Conservation (phyloP, 1,140 invertebrate species). For the Bombus sibiricus region DNA sequence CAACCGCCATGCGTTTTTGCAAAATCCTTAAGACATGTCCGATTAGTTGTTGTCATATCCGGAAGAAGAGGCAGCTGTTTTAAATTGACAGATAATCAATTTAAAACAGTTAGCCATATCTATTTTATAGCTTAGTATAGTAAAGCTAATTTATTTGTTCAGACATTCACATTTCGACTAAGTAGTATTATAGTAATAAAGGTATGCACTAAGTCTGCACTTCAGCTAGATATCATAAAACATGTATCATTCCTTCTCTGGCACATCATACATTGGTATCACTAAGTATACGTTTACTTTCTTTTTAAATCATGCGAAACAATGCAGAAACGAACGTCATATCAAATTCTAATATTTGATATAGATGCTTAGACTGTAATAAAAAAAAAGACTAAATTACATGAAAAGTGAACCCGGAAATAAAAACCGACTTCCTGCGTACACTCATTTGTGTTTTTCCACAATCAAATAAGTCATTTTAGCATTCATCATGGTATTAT, state of each 20-base stretch:
- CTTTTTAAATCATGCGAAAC: slow-evolving; percentile 79
- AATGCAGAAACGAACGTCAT: slow-evolving; percentile 72
- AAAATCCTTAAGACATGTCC: slow-evolving; percentile 81
- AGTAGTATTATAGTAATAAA: slow-evolving; percentile 84
- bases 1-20: slow-evolving; percentile 76
- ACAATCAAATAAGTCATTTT: slow-evolving; percentile 72
- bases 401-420: slow-evolving; percentile 68
- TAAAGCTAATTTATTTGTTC: slow-evolving; percentile 83
- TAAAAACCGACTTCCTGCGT: slow-evolving; percentile 69
- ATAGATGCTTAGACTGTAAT: slow-evolving; percentile 74
- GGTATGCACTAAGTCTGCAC: slow-evolving; percentile 83
- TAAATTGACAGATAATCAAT: slow-evolving; percentile 72
- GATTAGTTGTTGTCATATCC: slow-evolving; percentile 83
- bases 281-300: slow-evolving; percentile 82
- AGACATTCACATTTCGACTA: slow-evolving; percentile 83
- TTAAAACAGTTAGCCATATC: slow-evolving; percentile 77
- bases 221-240: slow-evolving; percentile 83
- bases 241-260: slow-evolving; percentile 82
- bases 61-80: slow-evolving; percentile 80
- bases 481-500: slow-evolving; percentile 69
- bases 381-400: slow-evolving; percentile 72
- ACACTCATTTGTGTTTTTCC: slow-evolving; percentile 65
- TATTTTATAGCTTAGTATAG: slow-evolving; percentile 83
- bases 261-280: slow-evolving; percentile 83
- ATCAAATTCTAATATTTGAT: slow-evolving; percentile 73